These are phyloP conservation scores for Spialia ferax DNA, from an alignment of 2,888 invertebrate genomes.

Conservation along the genomic window DNA sequence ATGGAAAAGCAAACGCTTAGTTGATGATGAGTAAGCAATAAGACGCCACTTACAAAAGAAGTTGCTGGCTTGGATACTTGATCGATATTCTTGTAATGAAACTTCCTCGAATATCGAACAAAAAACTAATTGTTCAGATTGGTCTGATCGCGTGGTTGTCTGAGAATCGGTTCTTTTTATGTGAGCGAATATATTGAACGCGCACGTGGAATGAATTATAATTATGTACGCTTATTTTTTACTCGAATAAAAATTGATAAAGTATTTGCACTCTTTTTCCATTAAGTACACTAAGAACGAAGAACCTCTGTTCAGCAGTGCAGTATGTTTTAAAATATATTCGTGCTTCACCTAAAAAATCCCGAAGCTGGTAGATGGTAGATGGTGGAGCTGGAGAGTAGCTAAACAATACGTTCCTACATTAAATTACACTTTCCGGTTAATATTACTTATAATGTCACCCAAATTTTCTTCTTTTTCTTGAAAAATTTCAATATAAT, in stretches of 20 bases:
- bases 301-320: too few relatives aligned
- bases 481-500: too few relatives aligned
- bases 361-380: too few relatives aligned
- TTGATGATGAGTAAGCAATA: conserved; percentile 34
- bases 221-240: neutral
- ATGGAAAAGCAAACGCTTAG: conserved; percentile 25
- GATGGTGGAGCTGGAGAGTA: too few relatives aligned
- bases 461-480: too few relatives aligned
- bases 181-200: neutral
- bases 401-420: too few relatives aligned
- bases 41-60: conserved; percentile 15
- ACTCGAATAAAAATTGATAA: neutral
- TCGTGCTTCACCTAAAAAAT: too few relatives aligned
- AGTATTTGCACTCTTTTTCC: neutral
- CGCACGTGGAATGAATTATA: neutral
- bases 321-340: too few relatives aligned
- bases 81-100: conserved; percentile 26
- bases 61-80: conserved; percentile 16
- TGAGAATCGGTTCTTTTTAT: neutral
- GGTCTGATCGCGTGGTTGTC: conserved; percentile 5
- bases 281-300: too few relatives aligned
- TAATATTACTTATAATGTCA: too few relatives aligned
- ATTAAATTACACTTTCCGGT: too few relatives aligned
- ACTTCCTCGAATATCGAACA: conserved; percentile 4
- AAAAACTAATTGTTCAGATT: conserved; percentile 1